Evolutionary conservation across 1,140 invertebrate genomes (phyloP).

Genomic region (Ctenoplectra terminalis): DNA sequence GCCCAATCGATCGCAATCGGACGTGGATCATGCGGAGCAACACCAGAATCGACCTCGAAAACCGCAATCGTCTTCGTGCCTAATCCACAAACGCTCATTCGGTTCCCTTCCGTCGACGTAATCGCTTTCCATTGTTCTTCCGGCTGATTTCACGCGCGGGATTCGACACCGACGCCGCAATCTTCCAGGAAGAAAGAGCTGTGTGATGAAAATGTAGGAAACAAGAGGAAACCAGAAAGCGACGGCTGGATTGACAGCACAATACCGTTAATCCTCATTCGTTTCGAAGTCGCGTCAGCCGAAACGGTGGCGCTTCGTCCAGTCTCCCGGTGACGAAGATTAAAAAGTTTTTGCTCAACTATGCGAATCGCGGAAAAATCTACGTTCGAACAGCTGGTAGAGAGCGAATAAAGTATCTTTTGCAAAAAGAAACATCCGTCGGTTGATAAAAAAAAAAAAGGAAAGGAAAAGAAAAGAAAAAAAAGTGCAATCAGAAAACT

Average conservation of each 20-base stretch:
- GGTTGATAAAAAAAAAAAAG: no score
- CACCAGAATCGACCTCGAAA: slow-evolving; percentile 47
- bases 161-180: slow-evolving; percentile 52
- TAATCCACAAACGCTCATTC: slow-evolving; percentile 54
- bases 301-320: slow-evolving; percentile 13
- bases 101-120: slow-evolving; percentile 46
- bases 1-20: not conserved
- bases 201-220: slow-evolving; percentile 32
- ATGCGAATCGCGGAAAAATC: slow-evolving; percentile 60
- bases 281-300: slow-evolving; percentile 62
- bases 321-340: slow-evolving; percentile 55
- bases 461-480: not conserved
- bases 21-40: slow-evolving; percentile 18
- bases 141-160: slow-evolving; percentile 60
- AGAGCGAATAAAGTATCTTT: not conserved
- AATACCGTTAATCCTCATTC: slow-evolving; percentile 70
- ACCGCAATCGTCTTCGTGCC: slow-evolving; percentile 52
- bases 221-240: slow-evolving; percentile 44
- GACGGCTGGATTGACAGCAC: slow-evolving; percentile 63
- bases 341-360: slow-evolving; percentile 71
- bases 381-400: not conserved
- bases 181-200: slow-evolving; percentile 48
- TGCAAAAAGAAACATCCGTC: no score
- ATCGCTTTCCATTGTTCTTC: slow-evolving; percentile 67
- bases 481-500: slow-evolving; percentile 28